Evolutionary conservation across 2,888 invertebrate genomes (phyloP).

Genomic region (Chouioia cunea): DNA sequence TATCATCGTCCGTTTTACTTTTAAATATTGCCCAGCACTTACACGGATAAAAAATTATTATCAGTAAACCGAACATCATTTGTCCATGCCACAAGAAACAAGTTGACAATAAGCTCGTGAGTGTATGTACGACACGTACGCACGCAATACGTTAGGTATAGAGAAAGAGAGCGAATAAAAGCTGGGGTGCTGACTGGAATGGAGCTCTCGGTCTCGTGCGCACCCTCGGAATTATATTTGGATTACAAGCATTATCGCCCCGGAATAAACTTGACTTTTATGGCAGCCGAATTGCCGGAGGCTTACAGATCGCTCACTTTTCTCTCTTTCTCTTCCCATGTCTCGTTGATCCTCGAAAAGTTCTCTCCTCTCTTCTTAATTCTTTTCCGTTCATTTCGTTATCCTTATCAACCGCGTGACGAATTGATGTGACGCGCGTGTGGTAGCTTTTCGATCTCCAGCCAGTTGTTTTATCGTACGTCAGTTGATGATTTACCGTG

Average conservation of each 20-base stretch:
- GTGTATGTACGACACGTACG: constrained; percentile 26
- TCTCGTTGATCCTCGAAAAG: constrained; percentile 24
- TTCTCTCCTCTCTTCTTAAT: constrained; percentile 6
- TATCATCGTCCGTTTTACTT: too few relatives aligned
- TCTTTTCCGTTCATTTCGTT: constrained; percentile 2
- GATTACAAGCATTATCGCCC: constrained; percentile 69
- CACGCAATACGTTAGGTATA: background rate
- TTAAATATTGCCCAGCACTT: too few relatives aligned
- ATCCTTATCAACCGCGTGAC: constrained; percentile 22
- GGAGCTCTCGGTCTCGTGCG: constrained; percentile 43
- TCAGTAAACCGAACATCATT: too few relatives aligned
- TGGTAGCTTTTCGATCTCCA: background rate
- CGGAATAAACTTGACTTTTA: constrained; percentile 68
- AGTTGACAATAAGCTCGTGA: constrained; percentile 6
- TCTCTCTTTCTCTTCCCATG: constrained; percentile 41
- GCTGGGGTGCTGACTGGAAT: constrained; percentile 52
- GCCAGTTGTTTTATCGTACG: constrained; percentile 20
- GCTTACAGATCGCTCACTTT: constrained; percentile 54
- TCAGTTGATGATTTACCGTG: constrained; percentile 1
- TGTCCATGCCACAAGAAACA: background rate
- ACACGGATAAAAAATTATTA: too few relatives aligned
- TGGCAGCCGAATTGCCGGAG: constrained; percentile 62
- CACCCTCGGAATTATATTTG: constrained; percentile 67
- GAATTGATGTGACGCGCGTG: constrained; percentile 4
- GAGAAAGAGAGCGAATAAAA: constrained; percentile 15